Evolutionary conservation across 2,888 invertebrate species (phyloP).

Genomic region (Oxyscelio sp.): DNA sequence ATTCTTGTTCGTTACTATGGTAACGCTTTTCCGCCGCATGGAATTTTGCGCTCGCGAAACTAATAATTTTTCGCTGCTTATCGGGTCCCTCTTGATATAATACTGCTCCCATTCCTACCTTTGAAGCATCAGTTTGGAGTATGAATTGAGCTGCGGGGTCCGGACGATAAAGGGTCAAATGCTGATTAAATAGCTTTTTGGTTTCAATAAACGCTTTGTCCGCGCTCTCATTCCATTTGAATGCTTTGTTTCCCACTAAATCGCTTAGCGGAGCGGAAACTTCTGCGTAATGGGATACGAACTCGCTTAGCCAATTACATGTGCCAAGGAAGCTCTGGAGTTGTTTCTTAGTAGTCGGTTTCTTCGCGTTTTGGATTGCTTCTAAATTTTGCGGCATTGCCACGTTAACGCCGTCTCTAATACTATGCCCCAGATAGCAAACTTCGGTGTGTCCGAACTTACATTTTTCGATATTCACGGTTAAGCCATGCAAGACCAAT

Average conservation of each 20-base stretch:
- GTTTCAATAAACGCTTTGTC: background rate
- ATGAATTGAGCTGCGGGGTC: constrained; percentile 7
- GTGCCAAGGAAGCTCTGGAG: background rate
- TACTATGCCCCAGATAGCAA: no score
- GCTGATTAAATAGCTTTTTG: background rate
- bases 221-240: background rate
- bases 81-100: constrained; percentile 3
- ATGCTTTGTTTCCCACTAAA: background rate
- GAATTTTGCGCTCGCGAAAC: constrained; percentile 76
- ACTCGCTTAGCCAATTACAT: background rate
- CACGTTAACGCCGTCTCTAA: no score
- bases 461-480: no score
- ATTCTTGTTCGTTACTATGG: constrained; percentile 55
- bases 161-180: background rate
- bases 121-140: constrained; percentile 37
- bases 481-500: no score
- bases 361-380: no score
- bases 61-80: constrained; percentile 41
- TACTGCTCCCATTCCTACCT: constrained; percentile 42
- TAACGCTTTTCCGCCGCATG: constrained; percentile 39
- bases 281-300: background rate
- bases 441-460: no score
- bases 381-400: no score
- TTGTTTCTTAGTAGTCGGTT: background rate
- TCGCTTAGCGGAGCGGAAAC: background rate